Base-by-base conservation (phyloP, 2,113 vertebrate genomes). In the Muscicapa adusta region DNA sequence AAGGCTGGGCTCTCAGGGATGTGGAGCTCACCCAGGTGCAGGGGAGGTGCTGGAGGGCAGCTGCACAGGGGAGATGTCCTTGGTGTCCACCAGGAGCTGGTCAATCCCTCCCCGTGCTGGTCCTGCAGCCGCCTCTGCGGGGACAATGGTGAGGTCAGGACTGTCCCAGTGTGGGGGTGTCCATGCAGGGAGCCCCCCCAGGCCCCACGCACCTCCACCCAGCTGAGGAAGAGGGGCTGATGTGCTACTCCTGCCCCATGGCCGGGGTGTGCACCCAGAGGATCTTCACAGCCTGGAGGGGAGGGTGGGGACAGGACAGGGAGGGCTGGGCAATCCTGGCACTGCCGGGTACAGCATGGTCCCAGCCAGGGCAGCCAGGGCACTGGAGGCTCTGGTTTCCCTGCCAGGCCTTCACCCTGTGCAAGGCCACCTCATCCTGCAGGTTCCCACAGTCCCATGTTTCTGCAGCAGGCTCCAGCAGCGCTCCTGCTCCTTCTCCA, bases 401-500 rank as follows among this genome's bases (percentile, higher is more conserved):
- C 24, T 4, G 10, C 18, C 53, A 17, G 33, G 16, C 26, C 12
- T 74, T 79, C 85, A 98, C 97, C 98, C 98, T 98, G 14, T 96
- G 89, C 61, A 98, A 97, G 62, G 96, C 89, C 93, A 96, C 96
- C 96, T 98, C 98, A 10, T 98, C 98, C 53, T 70, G 62, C 72
- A 98, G 97, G 96, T 98, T 98, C 95, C 98, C 98, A 0, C 97
- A 98, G 97, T 97, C 96, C 94, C 88, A 19, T 97, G 98, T 19
- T 98, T 97, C 85, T 97, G 98, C 96, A 98, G 95, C 89, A 98
- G 97, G 57, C 97, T 96, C 96, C 98, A 98, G 90, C 97, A 98
- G 71, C 97, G 96, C 1, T 96, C 94, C 85, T 91, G 92, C 72
- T 95, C 78, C 82, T 98, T 19, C n/a, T 98, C 98, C 95, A 98